Percentiles rank a stretch among this genome's conserved stretches.
Evolutionary conservation across 2,888 invertebrate species (phyloP).

Genomic region (Tolmerus cingulatus): DNA sequence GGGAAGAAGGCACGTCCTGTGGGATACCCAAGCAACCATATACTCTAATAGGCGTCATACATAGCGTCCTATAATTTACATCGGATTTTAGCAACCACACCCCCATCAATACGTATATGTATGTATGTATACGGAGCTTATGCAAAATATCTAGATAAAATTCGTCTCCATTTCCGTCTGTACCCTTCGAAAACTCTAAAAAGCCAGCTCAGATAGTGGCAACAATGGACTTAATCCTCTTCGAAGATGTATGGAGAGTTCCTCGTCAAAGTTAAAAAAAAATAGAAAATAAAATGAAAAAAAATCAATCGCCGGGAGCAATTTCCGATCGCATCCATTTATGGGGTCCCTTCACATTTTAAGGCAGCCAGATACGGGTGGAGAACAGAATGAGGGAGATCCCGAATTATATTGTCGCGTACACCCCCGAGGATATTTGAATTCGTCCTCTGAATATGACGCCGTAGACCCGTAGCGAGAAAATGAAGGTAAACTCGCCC

Average conservation of each 20-base stretch:
- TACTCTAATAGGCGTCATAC: not conserved
- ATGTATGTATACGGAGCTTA: not conserved
- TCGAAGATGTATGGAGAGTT: not conserved
- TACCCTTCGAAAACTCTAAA: not conserved
- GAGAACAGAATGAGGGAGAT: not conserved
- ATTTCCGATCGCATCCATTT: conserved; percentile 44
- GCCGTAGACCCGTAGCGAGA: not conserved
- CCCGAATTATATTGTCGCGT: conserved; percentile 10
- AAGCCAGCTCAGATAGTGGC: not conserved
- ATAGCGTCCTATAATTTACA: not conserved
- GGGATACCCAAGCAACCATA: not conserved
- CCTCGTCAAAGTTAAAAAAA: conserved; percentile 25
- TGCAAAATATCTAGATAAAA: conserved; percentile 6
- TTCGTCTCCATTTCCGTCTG: not conserved
- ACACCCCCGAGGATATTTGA: conserved; percentile 24
- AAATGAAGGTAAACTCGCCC: conserved; percentile 23
- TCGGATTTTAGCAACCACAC: not conserved
- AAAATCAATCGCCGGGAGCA: conserved; percentile 43
- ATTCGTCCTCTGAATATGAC: not conserved
- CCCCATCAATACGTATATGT: not conserved
- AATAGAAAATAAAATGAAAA: not conserved
- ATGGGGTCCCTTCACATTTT: conserved; percentile 10
- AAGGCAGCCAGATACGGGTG: not conserved
- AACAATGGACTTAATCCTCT: conserved; percentile 23
- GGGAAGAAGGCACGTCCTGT: not conserved